Evolutionary conservation across 2,113 vertebrate genomes (phyloP).

Genomic region (Microtus richardsoni): DNA sequence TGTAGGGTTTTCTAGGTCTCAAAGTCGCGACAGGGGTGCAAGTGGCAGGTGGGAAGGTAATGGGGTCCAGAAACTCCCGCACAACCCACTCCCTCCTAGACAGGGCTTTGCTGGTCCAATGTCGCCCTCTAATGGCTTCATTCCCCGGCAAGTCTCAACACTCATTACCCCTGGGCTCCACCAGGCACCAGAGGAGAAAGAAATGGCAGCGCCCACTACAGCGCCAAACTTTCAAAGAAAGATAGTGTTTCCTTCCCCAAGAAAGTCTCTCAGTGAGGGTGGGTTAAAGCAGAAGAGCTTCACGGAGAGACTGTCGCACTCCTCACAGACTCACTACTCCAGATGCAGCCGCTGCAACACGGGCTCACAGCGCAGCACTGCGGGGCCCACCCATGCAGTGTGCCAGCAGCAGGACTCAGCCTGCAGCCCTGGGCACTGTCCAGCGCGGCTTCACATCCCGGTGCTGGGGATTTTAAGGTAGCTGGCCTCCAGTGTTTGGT

Average conservation of each 20-base stretch:
- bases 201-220: conserved; percentile 13
- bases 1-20: background rate
- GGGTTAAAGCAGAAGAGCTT: rapidly evolving
- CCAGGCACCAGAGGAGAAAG: background rate
- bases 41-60: background rate
- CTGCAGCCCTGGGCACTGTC: rapidly evolving
- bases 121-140: background rate
- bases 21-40: background rate
- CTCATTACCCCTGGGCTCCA: background rate
- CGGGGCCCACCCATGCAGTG: background rate
- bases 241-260: background rate
- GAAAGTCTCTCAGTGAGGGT: conserved; percentile 45
- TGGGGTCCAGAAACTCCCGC: background rate
- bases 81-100: rapidly evolving
- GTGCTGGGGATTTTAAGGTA: background rate
- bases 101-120: conserved; percentile 52
- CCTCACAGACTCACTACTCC: rapidly evolving
- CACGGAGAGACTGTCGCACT: background rate
- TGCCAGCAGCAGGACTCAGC: background rate
- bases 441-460: rapidly evolving
- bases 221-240: conserved; percentile 56
- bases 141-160: background rate
- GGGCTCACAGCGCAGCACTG: background rate
- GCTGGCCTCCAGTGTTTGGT: background rate
- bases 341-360: background rate